These are phyloP conservation scores for Eristalinus aeneus DNA, from an alignment of 2,888 invertebrate species.

Conservation along the genomic window DNA sequence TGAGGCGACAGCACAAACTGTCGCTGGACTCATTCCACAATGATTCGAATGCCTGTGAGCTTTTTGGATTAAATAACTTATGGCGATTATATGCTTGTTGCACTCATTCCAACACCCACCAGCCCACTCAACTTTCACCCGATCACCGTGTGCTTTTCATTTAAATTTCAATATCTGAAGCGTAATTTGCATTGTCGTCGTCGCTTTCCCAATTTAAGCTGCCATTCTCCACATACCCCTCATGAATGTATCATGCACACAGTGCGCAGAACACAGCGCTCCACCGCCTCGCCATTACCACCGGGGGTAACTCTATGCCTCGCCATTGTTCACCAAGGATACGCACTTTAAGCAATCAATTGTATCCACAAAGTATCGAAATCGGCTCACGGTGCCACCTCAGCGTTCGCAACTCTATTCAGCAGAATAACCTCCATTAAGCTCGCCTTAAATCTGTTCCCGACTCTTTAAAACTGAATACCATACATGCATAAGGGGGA, in stretches of 20 bases:
- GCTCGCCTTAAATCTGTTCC: conserved; percentile 24
- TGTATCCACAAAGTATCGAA: background rate
- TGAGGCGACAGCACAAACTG: too few species aligned
- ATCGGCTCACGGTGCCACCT: background rate
- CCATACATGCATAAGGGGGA: conserved; percentile 31
- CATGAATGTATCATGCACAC: background rate
- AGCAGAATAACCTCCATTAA: conserved; percentile 32
- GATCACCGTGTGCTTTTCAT: background rate
- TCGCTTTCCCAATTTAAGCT: background rate
- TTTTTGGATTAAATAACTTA: background rate
- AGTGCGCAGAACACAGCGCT: background rate
- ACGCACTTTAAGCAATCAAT: background rate
- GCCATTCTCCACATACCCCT: background rate
- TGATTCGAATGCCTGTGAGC: background rate
- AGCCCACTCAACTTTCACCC: too few species aligned
- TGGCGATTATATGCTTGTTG: background rate
- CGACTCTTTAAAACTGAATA: conserved; percentile 44
- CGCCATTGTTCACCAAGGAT: background rate
- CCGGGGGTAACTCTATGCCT: background rate
- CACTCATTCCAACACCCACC: background rate
- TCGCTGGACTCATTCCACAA: background rate
- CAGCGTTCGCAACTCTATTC: background rate
- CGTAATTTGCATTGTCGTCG: background rate
- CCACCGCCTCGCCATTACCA: background rate
- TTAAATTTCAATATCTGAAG: background rate